phyloP scores from a whole-genome alignment of 2,113 vertebrate species.

The Genyomyrus donnyi region DNA sequence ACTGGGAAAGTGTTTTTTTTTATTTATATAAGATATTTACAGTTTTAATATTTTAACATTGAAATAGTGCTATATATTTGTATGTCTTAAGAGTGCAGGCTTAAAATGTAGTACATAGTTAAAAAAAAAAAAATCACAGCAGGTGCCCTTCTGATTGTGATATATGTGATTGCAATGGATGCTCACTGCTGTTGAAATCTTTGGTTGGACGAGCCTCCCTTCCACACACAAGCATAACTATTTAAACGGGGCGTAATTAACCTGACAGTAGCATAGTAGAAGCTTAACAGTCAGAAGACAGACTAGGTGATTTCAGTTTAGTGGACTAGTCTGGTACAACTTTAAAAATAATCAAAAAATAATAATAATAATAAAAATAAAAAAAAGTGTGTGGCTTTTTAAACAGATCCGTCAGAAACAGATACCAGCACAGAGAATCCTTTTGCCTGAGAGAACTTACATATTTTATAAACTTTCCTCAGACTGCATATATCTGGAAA shows the following conservation, averaged over 20 bases:
- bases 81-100: conserved; percentile 28
- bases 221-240: neutral
- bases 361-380: neutral
- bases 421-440: neutral
- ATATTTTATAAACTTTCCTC: neutral
- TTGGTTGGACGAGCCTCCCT: conserved; percentile 50
- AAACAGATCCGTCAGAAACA: neutral
- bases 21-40: conserved; percentile 49
- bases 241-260: conserved; percentile 27
- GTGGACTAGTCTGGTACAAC: neutral
- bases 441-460: conserved; percentile 1
- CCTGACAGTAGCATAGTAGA: neutral
- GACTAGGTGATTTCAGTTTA: conserved; percentile 37
- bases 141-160: conserved; percentile 32
- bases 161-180: conserved; percentile 53
- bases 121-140: conserved; percentile 47
- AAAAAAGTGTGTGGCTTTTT: neutral
- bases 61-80: conserved; percentile 42
- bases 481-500: neutral
- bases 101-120: conserved; percentile 49
- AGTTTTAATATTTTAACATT: conserved; percentile 46
- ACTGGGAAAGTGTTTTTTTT: conserved; percentile 43
- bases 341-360: neutral
- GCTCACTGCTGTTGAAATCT: conserved; percentile 56
- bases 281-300: neutral